These are phyloP conservation scores for Leptura quadrifasciata DNA, from an alignment of 2,888 invertebrate species.

Conservation along the genomic window DNA sequence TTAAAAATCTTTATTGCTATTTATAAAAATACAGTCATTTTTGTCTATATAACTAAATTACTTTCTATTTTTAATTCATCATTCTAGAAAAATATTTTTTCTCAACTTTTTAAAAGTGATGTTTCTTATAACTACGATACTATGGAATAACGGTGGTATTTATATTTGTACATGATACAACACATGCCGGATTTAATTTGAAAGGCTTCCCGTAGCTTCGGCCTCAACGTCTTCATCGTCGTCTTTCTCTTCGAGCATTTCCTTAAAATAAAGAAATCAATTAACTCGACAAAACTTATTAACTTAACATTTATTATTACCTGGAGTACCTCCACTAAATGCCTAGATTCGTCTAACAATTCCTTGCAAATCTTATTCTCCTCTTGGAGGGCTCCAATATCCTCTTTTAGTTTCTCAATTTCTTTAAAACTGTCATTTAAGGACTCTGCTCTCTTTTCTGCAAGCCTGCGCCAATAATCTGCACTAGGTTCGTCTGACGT, in stretches of 20 bases:
- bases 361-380: slow-evolving; percentile 81
- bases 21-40: slow-evolving; percentile 35
- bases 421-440: slow-evolving; percentile 84
- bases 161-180: neutral
- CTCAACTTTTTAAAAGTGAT: neutral
- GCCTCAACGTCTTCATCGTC: slow-evolving; percentile 73
- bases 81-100: neutral
- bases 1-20: slow-evolving; percentile 26
- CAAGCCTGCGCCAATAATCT: slow-evolving; percentile 85
- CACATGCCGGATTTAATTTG: neutral
- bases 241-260: slow-evolving; percentile 78
- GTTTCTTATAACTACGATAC: neutral
- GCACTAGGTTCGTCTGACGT: slow-evolving; percentile 83
- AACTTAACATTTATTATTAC: slow-evolving; percentile 69
- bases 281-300: slow-evolving; percentile 11
- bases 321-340: slow-evolving; percentile 85
- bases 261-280: slow-evolving; percentile 73
- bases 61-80: neutral
- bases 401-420: slow-evolving; percentile 78
- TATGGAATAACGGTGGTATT: neutral
- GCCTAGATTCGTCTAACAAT: slow-evolving; percentile 85
- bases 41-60: neutral
- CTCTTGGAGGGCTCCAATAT: slow-evolving; percentile 74
- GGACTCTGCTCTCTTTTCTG: slow-evolving; percentile 84
- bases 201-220: neutral